A percentile compares a stretch with the other conserved stretches of the same genome.
Evolutionary conservation across 2,113 vertebrate genomes (phyloP).

Genomic region (Cettia cetti): DNA sequence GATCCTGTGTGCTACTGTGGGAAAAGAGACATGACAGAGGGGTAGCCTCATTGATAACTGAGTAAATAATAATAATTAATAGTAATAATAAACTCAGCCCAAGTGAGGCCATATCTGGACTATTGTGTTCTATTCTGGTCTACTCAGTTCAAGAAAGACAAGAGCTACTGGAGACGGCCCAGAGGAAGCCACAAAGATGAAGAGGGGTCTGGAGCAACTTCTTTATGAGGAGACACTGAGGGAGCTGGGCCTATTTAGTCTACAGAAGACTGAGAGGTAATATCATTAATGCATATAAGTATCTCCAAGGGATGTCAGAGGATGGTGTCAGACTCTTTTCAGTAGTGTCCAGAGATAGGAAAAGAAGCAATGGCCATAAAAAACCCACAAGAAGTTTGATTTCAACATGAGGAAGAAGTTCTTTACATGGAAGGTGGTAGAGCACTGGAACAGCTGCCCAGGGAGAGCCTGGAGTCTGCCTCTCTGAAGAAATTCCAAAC

Average conservation of each 20-base stretch:
- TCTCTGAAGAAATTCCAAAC: not conserved
- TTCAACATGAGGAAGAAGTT: not conserved
- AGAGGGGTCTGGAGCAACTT: not conserved
- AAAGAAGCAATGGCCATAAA: not conserved
- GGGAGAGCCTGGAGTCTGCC: not conserved
- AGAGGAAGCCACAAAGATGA: not conserved
- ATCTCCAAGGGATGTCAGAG: not conserved
- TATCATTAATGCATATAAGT: not conserved
- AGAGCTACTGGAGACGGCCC: not conserved
- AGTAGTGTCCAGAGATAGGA: not conserved
- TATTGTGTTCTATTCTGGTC: not conserved
- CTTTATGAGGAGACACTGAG: not conserved
- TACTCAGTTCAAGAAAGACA: not conserved
- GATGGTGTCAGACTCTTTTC: not conserved
- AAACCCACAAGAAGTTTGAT: not conserved
- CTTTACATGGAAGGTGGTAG: not conserved
- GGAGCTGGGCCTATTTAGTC: not conserved
- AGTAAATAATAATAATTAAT: not conserved
- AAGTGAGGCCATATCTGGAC: not conserved
- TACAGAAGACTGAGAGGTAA: not conserved
- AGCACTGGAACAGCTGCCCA: not conserved
- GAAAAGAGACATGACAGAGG: not conserved
- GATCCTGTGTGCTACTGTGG: not conserved
- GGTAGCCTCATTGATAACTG: not conserved
- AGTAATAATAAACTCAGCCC: fast-evolving